Evolutionary conservation across 2,888 invertebrate genomes (phyloP), one percentile per base, ranked within the genome.

Genomic region (Odontomyia ornata): DNA sequence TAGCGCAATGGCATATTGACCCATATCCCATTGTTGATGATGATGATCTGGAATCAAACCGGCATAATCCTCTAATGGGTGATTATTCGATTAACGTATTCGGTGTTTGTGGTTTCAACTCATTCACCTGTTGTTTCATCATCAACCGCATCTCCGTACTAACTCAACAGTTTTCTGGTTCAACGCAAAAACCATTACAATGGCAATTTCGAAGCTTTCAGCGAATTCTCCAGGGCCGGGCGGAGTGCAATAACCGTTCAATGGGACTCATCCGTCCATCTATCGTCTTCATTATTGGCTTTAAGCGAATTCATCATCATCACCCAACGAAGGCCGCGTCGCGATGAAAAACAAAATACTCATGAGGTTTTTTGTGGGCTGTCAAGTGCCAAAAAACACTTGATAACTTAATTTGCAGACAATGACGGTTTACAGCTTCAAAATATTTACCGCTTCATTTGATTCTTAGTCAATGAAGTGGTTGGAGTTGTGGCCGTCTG

Each of bases 351-450:
- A 52, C 52, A 64, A 64, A 64, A n/a, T 23, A 23, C 30, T 27
- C 30, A n/a, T 23, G 67, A 25, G 23, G 56, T 27, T 18, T 52
- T 72, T 52, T 72, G n/a, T 21, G 43, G 18, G 28, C 25, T 72
- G 52, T 72, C 72, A 72, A 72, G 72, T 72, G 69, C 69, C 27
- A 27, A 56, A 72, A 52, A 52, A 72, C 72, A 56, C 56, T 56
- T 72, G 72, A 72, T 56, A 23, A 72, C 72, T 72, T 72, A 52
- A 72, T 72, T 56, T 72, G n/a, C 52, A 72, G 56, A 28, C 72
- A 56, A 52, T 2, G 56, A 56, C 27, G n/a, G 56, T 72, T 72
- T 72, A 27, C 3, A 60, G 18, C 60, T 21, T 23, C 1, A 60
- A 60, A 60, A 60, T 60, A 25, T 60, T 60, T 60, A 60, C 60